phyloP scores from a whole-genome alignment of 2,113 vertebrate species.

The Piprites chloris region DNA sequence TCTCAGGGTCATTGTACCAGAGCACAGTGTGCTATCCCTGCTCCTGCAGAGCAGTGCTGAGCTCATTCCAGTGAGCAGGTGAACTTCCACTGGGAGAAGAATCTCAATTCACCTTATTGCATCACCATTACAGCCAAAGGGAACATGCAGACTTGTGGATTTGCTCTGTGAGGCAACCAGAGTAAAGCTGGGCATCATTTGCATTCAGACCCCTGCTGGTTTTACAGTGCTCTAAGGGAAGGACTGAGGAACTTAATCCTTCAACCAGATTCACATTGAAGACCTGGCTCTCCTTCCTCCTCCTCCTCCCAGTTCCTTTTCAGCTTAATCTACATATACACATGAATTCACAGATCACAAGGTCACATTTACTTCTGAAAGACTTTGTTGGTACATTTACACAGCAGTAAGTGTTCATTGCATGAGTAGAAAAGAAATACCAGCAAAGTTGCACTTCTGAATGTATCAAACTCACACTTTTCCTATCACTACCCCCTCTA shows the following conservation, averaged over 20 bases:
- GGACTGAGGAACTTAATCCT: not conserved
- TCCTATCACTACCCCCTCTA: not conserved
- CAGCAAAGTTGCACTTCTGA: not conserved
- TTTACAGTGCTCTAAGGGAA: not conserved
- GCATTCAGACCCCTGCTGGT: not conserved
- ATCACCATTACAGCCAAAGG: not conserved
- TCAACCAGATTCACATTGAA: not conserved
- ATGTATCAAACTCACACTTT: not conserved
- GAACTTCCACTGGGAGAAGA: not conserved
- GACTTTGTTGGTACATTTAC: not conserved
- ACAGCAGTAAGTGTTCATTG: not conserved
- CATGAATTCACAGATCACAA: not conserved
- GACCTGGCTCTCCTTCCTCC: not conserved
- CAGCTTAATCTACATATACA: not conserved
- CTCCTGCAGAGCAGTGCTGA: not conserved
- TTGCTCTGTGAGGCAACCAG: not conserved
- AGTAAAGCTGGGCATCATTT: not conserved
- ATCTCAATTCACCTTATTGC: not conserved
- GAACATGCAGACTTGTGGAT: not conserved
- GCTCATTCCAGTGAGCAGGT: not conserved
- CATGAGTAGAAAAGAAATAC: not conserved
- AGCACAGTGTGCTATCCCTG: not conserved
- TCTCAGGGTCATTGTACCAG: not conserved
- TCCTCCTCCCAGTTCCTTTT: not conserved
- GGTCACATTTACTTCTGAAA: not conserved